These are phyloP conservation scores for Rhinopithecus roxellana DNA, from an alignment of 2,113 vertebrate species.

Conservation along the genomic window DNA sequence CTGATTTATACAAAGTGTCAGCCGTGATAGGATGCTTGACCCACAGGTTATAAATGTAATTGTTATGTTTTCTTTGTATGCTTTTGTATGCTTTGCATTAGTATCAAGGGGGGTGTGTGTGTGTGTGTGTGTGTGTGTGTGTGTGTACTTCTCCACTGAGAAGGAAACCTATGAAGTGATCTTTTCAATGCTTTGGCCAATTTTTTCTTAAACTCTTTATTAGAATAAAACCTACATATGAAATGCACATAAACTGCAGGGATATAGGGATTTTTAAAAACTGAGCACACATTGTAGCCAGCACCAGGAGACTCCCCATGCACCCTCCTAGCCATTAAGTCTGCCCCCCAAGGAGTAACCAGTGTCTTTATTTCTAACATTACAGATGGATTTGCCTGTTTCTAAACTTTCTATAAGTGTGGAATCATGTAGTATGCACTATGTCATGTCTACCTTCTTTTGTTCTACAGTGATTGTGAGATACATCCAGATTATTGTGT, in stretches of 20 bases:
- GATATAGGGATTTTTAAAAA: background rate
- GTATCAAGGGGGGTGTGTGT: too few relatives aligned
- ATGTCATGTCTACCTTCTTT: background rate
- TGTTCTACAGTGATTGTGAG: background rate
- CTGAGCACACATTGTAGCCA: background rate
- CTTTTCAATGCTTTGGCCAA: background rate
- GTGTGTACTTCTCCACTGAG: background rate
- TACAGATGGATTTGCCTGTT: background rate
- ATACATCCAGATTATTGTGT: background rate
- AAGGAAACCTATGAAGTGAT: background rate
- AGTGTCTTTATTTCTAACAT: background rate
- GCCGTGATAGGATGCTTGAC: background rate
- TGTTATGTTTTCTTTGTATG: background rate
- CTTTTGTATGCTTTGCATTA: background rate
- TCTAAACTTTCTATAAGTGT: background rate
- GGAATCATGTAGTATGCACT: accelerated
- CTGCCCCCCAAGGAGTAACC: background rate
- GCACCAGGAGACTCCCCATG: background rate
- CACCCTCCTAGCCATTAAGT: background rate
- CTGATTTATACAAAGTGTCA: too few relatives aligned
- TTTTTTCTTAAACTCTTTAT: background rate
- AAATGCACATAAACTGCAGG: background rate
- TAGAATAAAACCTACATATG: background rate
- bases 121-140: too few relatives aligned
- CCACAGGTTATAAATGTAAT: background rate